Percentiles rank a stretch among this genome's conserved stretches.
phyloP scores from a whole-genome alignment of 2,797 vertebrate genomes.

The Pempheris klunzingeri region DNA sequence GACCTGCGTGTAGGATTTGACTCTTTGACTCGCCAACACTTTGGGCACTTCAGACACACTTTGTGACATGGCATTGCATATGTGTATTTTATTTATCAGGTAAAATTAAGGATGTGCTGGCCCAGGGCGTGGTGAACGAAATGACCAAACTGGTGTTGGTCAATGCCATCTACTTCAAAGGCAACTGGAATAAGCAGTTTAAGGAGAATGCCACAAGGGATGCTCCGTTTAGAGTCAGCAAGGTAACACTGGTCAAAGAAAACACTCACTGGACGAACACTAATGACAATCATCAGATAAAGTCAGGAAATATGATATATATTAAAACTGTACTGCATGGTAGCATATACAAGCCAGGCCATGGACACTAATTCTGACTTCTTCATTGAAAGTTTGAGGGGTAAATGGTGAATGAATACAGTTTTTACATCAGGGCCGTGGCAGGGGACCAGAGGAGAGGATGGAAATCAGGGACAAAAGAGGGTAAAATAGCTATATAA shows the following conservation, averaged over 20 bases:
- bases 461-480: neutral
- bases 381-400: neutral
- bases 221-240: constrained; percentile 74
- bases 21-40: neutral
- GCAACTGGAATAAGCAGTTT: constrained; percentile 82
- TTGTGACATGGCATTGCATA: neutral
- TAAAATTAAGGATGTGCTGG: constrained; percentile 83
- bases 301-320: neutral
- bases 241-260: constrained; percentile 67
- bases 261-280: neutral
- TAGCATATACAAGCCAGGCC: neutral
- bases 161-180: constrained; percentile 88
- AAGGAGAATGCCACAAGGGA: constrained; percentile 43
- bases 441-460: neutral
- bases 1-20: neutral
- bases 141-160: constrained; percentile 81
- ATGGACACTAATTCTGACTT: neutral
- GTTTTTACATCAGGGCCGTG: neutral
- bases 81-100: constrained; percentile 52
- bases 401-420: neutral
- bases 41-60: neutral
- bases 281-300: neutral
- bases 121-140: constrained; percentile 56
- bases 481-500: neutral
- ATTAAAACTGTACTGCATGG: neutral